Evolutionary conservation across 1,140 invertebrate genomes (phyloP).

Genomic region (Gryllus bimaculatus): DNA sequence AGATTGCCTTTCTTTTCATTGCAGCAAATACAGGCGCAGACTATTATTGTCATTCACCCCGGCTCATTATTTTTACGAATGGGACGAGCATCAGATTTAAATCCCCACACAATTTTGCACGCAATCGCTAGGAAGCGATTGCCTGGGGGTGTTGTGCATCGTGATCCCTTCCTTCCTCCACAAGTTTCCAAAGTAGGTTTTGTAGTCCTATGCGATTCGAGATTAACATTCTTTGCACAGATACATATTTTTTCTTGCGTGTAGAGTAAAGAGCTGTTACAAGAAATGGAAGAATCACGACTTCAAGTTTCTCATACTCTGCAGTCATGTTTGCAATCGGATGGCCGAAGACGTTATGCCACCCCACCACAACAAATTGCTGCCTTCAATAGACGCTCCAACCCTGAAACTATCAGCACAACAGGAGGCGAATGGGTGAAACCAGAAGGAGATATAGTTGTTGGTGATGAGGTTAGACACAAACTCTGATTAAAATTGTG

Average conservation of each 20-base stretch:
- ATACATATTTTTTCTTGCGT: slow-evolving; percentile 2
- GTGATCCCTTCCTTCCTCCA: slow-evolving; percentile 55
- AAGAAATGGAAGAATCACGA: slow-evolving; percentile 73
- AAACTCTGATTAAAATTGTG: not conserved
- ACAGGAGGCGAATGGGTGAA: slow-evolving; percentile 49
- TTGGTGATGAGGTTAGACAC: slow-evolving; percentile 49
- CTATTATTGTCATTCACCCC: slow-evolving; percentile 88
- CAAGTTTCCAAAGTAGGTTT: slow-evolving; percentile 40
- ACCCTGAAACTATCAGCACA: slow-evolving; percentile 50
- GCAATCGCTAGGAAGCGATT: slow-evolving; percentile 66
- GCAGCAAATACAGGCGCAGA: slow-evolving; percentile 60
- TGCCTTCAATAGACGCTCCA: slow-evolving; percentile 67
- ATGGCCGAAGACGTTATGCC: slow-evolving; percentile 67
- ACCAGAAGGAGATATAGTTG: slow-evolving; percentile 47
- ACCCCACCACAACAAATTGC: slow-evolving; percentile 81
- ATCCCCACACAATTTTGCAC: slow-evolving; percentile 75
- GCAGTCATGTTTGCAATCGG: slow-evolving; percentile 72
- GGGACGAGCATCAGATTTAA: slow-evolving; percentile 78
- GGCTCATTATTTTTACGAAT: slow-evolving; percentile 83
- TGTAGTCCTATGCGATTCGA: not conserved
- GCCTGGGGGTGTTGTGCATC: slow-evolving; percentile 44
- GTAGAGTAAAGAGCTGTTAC: slow-evolving; percentile 51
- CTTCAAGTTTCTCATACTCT: slow-evolving; percentile 72
- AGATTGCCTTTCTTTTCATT: slow-evolving; percentile 25
- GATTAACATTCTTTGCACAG: not conserved